Conservation (phyloP, 2,888 invertebrate genomes). For the Dynastes maya region DNA sequence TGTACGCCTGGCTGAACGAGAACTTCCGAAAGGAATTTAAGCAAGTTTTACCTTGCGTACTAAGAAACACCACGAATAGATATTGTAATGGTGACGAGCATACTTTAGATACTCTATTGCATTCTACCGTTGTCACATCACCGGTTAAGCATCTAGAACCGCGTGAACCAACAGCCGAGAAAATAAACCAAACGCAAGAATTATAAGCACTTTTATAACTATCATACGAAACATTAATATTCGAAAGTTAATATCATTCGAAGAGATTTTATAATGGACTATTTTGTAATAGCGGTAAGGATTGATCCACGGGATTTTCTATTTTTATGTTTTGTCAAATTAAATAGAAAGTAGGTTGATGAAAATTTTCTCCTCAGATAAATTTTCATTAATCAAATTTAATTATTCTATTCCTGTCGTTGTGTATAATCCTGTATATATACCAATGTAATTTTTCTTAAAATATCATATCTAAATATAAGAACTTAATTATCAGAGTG, state of each 20-base stretch:
- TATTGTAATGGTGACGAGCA: constrained; percentile 64
- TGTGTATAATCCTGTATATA: neutral
- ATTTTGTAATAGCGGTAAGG: constrained; percentile 48
- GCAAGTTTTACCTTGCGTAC: constrained; percentile 79
- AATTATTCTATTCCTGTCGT: neutral
- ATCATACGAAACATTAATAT: constrained; percentile 46
- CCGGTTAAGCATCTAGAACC: constrained; percentile 64
- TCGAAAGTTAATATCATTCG: constrained; percentile 19
- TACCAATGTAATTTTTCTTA: neutral
- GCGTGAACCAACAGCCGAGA: constrained; percentile 64
- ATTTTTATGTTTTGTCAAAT: constrained; percentile 16
- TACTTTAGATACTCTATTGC: constrained; percentile 64
- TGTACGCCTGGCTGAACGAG: constrained; percentile 98
- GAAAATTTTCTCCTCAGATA: constrained; percentile 14
- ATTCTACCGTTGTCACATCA: constrained; percentile 62
- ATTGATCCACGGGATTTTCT: constrained; percentile 33
- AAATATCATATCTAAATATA: too few relatives aligned
- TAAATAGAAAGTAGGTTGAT: constrained; percentile 13
- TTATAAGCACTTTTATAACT: constrained; percentile 58
- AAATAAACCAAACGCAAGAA: constrained; percentile 62
- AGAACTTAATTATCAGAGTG: constrained; percentile 26
- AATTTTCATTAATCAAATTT: constrained; percentile 34
- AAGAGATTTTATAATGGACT: constrained; percentile 37
- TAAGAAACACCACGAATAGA: constrained; percentile 59
- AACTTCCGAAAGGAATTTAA: constrained; percentile 95